Conservation (phyloP, 1,140 invertebrate genomes). For the Meloidogyne hapla region DNA sequence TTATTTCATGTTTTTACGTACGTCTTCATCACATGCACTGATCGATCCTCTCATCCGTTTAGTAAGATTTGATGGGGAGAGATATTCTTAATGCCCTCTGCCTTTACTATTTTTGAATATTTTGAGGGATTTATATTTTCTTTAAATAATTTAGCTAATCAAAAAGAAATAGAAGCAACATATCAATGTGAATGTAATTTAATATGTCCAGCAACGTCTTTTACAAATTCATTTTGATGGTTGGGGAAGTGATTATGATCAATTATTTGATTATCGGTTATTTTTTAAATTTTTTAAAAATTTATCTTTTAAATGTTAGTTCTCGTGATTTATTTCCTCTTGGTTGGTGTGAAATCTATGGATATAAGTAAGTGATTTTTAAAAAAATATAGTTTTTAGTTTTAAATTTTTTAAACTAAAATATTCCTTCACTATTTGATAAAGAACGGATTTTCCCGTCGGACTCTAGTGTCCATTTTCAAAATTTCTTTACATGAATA, state of each 20-base stretch:
- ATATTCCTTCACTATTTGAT: too few relatives aligned
- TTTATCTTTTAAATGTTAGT: slow-evolving; percentile 1
- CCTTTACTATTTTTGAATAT: too few relatives aligned
- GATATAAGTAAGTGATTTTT: slow-evolving; percentile 34
- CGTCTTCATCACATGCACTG: not conserved
- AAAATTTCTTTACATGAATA: too few relatives aligned
- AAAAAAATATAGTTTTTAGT: too few relatives aligned
- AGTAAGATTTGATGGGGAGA: not conserved
- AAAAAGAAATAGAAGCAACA: slow-evolving; percentile 40
- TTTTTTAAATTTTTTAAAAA: not conserved
- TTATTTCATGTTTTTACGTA: not conserved
- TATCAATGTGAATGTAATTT: slow-evolving; percentile 39
- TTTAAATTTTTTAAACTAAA: too few relatives aligned
- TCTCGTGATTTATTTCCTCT: slow-evolving; percentile 39
- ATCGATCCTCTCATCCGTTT: not conserved
- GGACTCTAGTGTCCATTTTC: too few relatives aligned
- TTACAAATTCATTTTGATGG: slow-evolving; percentile 39
- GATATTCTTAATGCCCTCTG: not conserved
- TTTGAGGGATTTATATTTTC: too few relatives aligned
- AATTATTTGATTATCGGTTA: slow-evolving; percentile 40
- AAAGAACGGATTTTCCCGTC: too few relatives aligned
- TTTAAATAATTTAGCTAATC: too few relatives aligned
- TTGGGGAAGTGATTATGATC: slow-evolving; percentile 33
- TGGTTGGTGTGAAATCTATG: slow-evolving; percentile 42
- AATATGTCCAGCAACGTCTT: slow-evolving; percentile 34